Conservation (phyloP, 2,113 vertebrate genomes). For the Grammomys dolichurus region DNA sequence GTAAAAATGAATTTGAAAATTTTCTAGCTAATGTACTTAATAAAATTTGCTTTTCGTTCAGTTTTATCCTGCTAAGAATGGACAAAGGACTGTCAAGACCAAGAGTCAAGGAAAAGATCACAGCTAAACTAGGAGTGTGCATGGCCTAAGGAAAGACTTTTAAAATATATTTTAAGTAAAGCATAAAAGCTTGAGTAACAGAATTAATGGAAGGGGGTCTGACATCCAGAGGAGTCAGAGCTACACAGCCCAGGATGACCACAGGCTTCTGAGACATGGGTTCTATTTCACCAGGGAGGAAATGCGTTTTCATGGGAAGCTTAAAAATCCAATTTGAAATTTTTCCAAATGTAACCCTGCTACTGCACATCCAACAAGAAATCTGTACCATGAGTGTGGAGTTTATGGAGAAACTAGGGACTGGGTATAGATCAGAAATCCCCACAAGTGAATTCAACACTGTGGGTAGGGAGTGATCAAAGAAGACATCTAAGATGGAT, state of each 20-base stretch:
- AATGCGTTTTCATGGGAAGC: background rate
- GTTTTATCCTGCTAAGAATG: background rate
- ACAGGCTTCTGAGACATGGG: background rate
- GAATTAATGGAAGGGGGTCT: background rate
- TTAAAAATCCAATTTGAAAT: background rate
- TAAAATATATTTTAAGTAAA: background rate
- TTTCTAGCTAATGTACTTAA: background rate
- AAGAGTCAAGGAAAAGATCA: background rate
- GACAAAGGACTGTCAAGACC: background rate
- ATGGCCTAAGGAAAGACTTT: background rate
- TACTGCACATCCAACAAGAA: background rate
- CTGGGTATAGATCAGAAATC: background rate
- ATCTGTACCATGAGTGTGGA: background rate
- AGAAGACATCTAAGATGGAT: background rate
- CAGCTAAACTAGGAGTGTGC: background rate
- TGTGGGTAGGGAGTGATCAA: background rate
- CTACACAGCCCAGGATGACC: background rate
- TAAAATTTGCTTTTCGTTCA: background rate
- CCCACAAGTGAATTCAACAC: slow-evolving; percentile 30
- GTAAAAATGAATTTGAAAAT: background rate
- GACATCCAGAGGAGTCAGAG: background rate
- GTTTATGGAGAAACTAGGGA: background rate
- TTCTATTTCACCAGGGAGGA: background rate
- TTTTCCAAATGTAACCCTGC: slow-evolving; percentile 41
- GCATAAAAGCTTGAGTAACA: background rate